These are phyloP conservation scores for Dynastes maya DNA, from an alignment of 2,888 invertebrate genomes.

Conservation along the genomic window DNA sequence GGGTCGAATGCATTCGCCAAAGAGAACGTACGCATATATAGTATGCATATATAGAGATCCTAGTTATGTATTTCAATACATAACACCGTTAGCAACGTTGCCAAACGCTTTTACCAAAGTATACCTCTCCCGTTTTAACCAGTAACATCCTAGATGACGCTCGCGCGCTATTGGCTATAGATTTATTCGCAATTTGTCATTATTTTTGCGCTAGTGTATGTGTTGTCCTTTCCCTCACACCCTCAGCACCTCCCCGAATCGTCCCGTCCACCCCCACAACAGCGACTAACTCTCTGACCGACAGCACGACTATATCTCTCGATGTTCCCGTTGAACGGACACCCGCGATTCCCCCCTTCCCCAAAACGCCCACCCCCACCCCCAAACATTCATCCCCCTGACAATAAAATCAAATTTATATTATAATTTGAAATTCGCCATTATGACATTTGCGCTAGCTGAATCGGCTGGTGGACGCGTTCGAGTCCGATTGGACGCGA, in stretches of 20 bases:
- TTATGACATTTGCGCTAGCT: not conserved
- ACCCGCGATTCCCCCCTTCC: not conserved
- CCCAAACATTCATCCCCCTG: not conserved
- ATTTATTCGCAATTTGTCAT: conserved; percentile 43
- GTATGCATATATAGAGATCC: not conserved
- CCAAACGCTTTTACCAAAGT: conserved; percentile 8
- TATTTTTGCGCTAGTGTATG: conserved; percentile 29
- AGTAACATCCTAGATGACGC: not conserved
- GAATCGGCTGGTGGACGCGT: not conserved
- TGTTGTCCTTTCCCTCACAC: not conserved
- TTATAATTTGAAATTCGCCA: conserved; percentile 35
- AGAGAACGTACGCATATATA: conserved; percentile 9
- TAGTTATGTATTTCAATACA: conserved; percentile 11
- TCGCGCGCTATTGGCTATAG: conserved; percentile 41
- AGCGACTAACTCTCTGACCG: not conserved
- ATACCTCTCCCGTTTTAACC: not conserved
- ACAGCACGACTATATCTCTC: not conserved
- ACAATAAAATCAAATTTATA: conserved; percentile 37
- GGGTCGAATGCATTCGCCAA: too few species aligned
- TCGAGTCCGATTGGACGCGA: conserved; percentile 1
- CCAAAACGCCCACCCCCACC: not conserved
- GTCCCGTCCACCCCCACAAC: not conserved
- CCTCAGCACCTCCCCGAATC: not conserved
- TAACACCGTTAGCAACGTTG: conserved; percentile 30
- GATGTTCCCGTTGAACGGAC: not conserved